Evolutionary conservation across 2,888 invertebrate species (phyloP), one percentile per base, ranked within the genome.

Genomic region (Thereva nobilitata): DNA sequence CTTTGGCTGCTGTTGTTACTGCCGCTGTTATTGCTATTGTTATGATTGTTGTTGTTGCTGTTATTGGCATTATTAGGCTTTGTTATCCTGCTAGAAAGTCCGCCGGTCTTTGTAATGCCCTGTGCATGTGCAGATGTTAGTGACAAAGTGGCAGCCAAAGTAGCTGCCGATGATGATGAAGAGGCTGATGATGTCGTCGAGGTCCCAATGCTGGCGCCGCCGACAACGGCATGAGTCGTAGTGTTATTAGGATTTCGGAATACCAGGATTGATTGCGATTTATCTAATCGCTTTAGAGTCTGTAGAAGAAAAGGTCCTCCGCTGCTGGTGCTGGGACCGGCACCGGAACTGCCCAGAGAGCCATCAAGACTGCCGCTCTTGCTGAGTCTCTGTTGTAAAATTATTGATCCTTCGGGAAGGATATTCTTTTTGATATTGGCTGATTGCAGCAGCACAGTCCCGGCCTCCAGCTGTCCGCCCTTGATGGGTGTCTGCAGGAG

Each of bases 181-280:
- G 71, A 50, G 64, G 73, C 53, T 63, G 71, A 67, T 66, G 72
- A 64, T 67, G 72, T 63, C 64, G 72, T 47, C 66, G 68, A 52
- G 9, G 61, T 59, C 42, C 52, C 41, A 50, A 42, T 54, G 66
- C 55, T 66, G 66, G 35, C 40, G 49, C 47, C 59, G 8, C 50
- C 59, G 35, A 64, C 49, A 38, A 63, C 67, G 38, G 67, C 55
- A 64, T 65, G 67, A 41, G 67, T 42, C 12, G 70, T 57, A 35
- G 54, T 9, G 45, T 66, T 70, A 64, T 71, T 73, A 12, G 78
- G 74, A 70, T 79, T 79, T 61, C 81, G 76, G 73, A 81, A 80
- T 44, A 81, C 80, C 68, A 81, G 72, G 56, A 81, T 80, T 63
- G 81, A 80, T 71, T 80, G 81, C 0, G 81, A 80, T 73, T 81